Conservation (phyloP, 2,888 invertebrate species). For the Matsumyia berberina region DNA sequence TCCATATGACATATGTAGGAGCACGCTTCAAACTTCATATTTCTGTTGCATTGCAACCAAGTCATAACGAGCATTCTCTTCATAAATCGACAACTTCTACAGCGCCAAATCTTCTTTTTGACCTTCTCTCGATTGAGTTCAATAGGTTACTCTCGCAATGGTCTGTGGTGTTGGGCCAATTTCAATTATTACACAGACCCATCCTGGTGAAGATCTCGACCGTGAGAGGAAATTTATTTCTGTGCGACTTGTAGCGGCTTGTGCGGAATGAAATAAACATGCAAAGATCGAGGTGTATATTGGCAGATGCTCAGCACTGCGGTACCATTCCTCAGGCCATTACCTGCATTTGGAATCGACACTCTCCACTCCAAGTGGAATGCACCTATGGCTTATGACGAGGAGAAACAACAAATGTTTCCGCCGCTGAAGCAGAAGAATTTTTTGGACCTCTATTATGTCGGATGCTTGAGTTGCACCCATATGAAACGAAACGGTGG, state of each 20-base stretch:
- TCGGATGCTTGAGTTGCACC: constrained; percentile 77
- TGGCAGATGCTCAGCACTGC: constrained; percentile 63
- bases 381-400: constrained; percentile 75
- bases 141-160: constrained; percentile 65
- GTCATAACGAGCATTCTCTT: too few relatives aligned
- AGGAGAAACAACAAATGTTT: constrained; percentile 74
- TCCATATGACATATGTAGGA: too few relatives aligned
- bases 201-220: constrained; percentile 50
- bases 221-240: constrained; percentile 53
- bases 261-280: constrained; percentile 67
- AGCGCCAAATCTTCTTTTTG: constrained; percentile 4
- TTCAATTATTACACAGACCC: constrained; percentile 54
- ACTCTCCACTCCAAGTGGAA: constrained; percentile 68
- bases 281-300: constrained; percentile 60
- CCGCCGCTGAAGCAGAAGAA: constrained; percentile 75
- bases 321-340: constrained; percentile 58
- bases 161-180: constrained; percentile 50
- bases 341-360: constrained; percentile 72
- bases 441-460: constrained; percentile 76
- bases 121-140: constrained; percentile 48
- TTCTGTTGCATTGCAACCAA: too few relatives aligned
- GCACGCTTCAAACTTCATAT: too few relatives aligned
- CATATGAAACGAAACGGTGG: constrained; percentile 76
- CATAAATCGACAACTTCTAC: neutral
- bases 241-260: constrained; percentile 60